phyloP scores from a whole-genome alignment of 2,113 vertebrate species.

The Phylloscopus trochilus region DNA sequence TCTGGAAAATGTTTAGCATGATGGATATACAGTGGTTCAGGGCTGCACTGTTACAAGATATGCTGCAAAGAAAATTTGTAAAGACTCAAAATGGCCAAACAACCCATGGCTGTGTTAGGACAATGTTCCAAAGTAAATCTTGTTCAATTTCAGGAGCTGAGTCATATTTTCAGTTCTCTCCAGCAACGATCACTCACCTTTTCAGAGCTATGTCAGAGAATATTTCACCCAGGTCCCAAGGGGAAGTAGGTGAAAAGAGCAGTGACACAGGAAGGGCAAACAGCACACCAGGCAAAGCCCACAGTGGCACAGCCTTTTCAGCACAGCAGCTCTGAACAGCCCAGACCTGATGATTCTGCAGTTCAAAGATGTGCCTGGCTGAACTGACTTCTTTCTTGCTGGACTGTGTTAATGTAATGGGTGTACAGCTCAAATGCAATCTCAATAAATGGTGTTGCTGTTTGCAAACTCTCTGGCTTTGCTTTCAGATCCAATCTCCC shows the following conservation, averaged over 20 bases:
- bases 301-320: accelerated
- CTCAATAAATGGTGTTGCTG: not conserved
- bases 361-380: constrained; percentile 11
- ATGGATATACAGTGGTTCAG: not conserved
- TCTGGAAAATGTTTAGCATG: not conserved
- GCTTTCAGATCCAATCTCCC: not conserved
- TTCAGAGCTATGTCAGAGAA: not conserved
- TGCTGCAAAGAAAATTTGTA: not conserved
- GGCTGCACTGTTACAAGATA: not conserved
- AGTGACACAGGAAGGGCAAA: not conserved
- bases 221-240: not conserved
- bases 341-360: constrained; percentile 41
- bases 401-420: constrained; percentile 25
- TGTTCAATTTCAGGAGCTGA: not conserved
- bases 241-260: not conserved
- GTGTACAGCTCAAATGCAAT: not conserved
- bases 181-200: not conserved
- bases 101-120: not conserved
- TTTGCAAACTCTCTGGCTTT: not conserved
- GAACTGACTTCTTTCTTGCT: constrained; percentile 3
- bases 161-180: not conserved
- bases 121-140: not conserved
- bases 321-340: not conserved
- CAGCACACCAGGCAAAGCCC: not conserved
- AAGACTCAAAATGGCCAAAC: not conserved